Conservation (phyloP, 1,140 invertebrate species). For the Bactericera cockerelli region DNA sequence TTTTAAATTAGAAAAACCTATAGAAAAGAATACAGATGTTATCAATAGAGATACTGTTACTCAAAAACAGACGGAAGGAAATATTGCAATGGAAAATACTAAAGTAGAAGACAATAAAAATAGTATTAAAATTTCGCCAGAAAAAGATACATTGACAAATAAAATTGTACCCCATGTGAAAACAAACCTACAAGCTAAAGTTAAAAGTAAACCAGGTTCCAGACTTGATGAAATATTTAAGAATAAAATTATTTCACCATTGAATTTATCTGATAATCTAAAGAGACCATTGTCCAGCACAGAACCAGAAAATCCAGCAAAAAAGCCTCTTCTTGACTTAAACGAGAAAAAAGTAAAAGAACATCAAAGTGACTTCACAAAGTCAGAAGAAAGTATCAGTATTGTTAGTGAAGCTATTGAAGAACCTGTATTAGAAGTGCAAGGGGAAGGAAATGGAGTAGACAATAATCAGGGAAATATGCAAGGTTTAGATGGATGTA, state of each 20-base stretch:
- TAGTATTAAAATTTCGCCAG: slow-evolving; percentile 35
- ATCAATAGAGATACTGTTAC: too few relatives aligned
- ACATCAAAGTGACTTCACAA: background rate
- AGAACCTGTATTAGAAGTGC: slow-evolving; percentile 51
- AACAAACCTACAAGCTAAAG: background rate
- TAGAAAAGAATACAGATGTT: too few relatives aligned
- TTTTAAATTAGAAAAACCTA: too few relatives aligned
- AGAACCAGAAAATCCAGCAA: background rate
- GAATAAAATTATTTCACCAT: slow-evolving; percentile 14
- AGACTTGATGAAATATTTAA: slow-evolving; percentile 21
- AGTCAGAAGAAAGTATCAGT: background rate
- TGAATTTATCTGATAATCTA: background rate
- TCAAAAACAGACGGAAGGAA: too few relatives aligned
- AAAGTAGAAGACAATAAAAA: slow-evolving; percentile 32
- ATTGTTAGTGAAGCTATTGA: slow-evolving; percentile 42
- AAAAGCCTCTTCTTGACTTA: background rate
- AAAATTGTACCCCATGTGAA: slow-evolving; percentile 35
- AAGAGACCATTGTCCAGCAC: slow-evolving; percentile 5
- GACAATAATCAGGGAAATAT: slow-evolving; percentile 53
- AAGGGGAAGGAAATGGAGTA: slow-evolving; percentile 51
- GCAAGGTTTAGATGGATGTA: slow-evolving; percentile 18
- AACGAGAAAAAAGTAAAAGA: background rate
- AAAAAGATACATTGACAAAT: slow-evolving; percentile 46
- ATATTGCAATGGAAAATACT: slow-evolving; percentile 13
- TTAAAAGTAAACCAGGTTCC: slow-evolving; percentile 17